phyloP scores from a whole-genome alignment of 2,888 invertebrate genomes.

The Spialia ferax region DNA sequence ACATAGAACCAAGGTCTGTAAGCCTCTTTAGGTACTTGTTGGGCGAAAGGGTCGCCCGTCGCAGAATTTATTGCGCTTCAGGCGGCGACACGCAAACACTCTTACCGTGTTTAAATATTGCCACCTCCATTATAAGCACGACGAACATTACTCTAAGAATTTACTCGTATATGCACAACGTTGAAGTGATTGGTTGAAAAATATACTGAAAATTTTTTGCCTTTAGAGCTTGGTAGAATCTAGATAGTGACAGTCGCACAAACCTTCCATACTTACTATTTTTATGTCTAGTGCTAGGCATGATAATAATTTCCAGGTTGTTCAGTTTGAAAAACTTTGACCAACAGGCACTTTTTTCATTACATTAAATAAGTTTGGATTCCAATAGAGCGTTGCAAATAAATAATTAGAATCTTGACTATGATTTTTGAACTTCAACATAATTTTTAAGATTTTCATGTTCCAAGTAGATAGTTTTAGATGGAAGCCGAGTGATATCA shows the following conservation, averaged over 20 bases:
- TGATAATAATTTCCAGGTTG: no score
- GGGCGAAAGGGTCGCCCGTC: conserved; percentile 24
- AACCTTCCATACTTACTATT: no score
- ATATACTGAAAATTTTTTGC: background rate
- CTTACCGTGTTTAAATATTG: conserved; percentile 24
- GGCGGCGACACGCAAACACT: conserved; percentile 34
- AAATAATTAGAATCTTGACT: no score
- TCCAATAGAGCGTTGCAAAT: background rate
- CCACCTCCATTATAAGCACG: conserved; percentile 11
- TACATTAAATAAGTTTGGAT: background rate
- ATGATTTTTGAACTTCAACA: no score
- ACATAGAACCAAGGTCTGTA: conserved; percentile 28
- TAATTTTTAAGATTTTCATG: no score
- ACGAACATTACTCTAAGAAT: conserved; percentile 2
- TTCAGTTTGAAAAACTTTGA: no score
- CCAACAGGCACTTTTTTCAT: background rate
- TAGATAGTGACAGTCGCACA: background rate
- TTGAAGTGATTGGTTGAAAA: background rate
- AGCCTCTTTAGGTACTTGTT: conserved; percentile 19
- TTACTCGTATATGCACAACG: conserved; percentile 17
- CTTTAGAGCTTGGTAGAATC: background rate
- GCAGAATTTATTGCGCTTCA: conserved; percentile 25
- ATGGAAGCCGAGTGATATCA: conserved; percentile 1
- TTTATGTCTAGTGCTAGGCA: no score
- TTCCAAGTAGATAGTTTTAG: conserved; percentile 28